Conservation (phyloP, 2,888 invertebrate species). For the Andrena marginata region DNA sequence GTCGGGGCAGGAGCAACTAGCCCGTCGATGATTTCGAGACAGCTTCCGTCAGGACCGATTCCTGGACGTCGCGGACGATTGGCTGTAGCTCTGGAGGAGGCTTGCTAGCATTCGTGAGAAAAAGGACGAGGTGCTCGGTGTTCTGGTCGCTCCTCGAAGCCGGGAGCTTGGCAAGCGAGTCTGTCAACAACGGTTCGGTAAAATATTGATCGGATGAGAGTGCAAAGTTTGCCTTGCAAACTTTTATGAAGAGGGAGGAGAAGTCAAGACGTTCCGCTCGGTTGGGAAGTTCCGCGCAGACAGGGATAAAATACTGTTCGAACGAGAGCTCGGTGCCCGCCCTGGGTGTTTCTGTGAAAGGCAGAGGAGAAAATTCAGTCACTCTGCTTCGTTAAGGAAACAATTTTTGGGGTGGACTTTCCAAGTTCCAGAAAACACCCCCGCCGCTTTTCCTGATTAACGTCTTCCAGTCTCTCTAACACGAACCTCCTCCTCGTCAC, state of each 20-base stretch:
- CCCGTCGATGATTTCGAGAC: slow-evolving; percentile 12
- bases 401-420: neutral
- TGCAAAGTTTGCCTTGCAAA: slow-evolving; percentile 26
- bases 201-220: slow-evolving; percentile 36
- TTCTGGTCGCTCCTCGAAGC: neutral
- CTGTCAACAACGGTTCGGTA: slow-evolving; percentile 29
- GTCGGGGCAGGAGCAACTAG: slow-evolving; percentile 18
- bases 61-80: neutral
- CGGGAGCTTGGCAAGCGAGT: slow-evolving; percentile 4
- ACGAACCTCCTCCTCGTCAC: neutral
- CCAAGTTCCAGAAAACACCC: neutral
- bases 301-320: neutral
- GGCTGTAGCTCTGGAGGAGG: neutral
- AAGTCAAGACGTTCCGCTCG: slow-evolving; percentile 13
- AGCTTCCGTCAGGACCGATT: neutral
- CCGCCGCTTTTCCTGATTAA: neutral
- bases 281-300: slow-evolving; percentile 2
- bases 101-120: neutral
- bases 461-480: neutral
- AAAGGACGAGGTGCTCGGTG: neutral
- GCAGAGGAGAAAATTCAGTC: neutral
- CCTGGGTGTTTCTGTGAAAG: neutral
- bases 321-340: slow-evolving; percentile 1
- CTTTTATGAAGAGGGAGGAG: slow-evolving; percentile 24
- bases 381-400: neutral